Evolutionary conservation across 1,140 invertebrate species (phyloP), one percentile per base, ranked within the genome.

Genomic region (Drosophila pseudoobscura): DNA sequence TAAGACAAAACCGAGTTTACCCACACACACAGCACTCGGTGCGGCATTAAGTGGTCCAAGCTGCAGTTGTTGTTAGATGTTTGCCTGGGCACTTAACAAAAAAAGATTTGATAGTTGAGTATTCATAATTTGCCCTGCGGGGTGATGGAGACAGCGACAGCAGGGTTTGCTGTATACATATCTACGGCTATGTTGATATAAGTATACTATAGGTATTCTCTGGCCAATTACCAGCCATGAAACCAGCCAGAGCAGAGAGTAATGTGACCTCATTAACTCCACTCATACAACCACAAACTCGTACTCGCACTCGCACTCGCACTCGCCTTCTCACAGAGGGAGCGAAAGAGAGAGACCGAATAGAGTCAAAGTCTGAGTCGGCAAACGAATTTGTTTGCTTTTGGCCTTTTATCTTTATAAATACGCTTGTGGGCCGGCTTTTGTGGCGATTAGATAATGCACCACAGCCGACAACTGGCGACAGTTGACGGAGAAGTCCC

Each of bases 211-310:
- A 17, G 51, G 22, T 47, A 49, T 61, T 59, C 62, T 69, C 66
- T 65, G 66, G 64, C 52, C 64, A 69, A 69, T 69, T 70, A 57
- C 66, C 35, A 70, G 64, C 66, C 63, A 68, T 69, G 65, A 69
- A 69, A 68, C 20, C 65, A 69, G 35, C 63, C 15, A 55, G 41
- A 55, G 63, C 17, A 50, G 57, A 59, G 59, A 85, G 59, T 71
- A 76, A 62, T 84, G 53, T 85, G 80, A 87, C 80, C 80, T 71
- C 82, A 87, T 85, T 85, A 87, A 62, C 68, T 61, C 62, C n/a
- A 26, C 8, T 35, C 57, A 4, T 39, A 39, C 35, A 39, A 11
- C 35, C 35, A 39, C 35, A 39, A 11, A 13, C 35, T 13, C 11
- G 52, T 56, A 59, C 45, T 39, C 44, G 13, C 45, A 59, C 17